Conservation (phyloP, 2,113 vertebrate species). For the Phylloscopus trochiloides region DNA sequence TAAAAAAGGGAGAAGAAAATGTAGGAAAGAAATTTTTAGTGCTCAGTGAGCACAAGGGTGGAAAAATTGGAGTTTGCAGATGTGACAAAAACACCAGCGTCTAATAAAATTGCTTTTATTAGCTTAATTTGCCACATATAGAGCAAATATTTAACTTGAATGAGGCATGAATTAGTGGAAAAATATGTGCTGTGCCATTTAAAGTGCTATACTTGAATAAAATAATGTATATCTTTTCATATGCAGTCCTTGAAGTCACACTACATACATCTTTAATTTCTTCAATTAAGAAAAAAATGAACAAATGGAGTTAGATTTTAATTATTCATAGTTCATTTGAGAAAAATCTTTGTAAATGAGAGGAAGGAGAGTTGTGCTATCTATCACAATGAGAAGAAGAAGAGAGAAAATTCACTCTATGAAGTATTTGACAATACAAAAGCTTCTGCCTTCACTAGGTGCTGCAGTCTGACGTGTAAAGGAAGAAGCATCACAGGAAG, state of each 20-base stretch:
- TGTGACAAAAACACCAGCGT: neutral
- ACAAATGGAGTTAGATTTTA: slow-evolving; percentile 77
- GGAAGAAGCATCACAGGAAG: neutral
- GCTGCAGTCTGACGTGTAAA: neutral
- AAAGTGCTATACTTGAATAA: slow-evolving; percentile 63
- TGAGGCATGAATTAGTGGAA: slow-evolving; percentile 56
- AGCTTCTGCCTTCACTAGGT: slow-evolving; percentile 16
- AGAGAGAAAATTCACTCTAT: slow-evolving; percentile 34
- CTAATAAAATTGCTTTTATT: slow-evolving; percentile 60
- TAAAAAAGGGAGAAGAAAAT: slow-evolving; percentile 4
- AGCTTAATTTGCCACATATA: slow-evolving; percentile 58
- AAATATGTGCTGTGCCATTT: slow-evolving; percentile 44
- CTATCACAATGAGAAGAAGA: slow-evolving; percentile 52
- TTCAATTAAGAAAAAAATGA: slow-evolving; percentile 79
- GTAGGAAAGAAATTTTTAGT: neutral
- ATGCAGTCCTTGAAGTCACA: slow-evolving; percentile 66
- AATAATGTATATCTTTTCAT: slow-evolving; percentile 73
- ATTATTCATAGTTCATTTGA: slow-evolving; percentile 82
- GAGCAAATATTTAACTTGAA: slow-evolving; percentile 49
- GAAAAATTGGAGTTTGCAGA: slow-evolving; percentile 21
- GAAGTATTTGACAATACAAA: slow-evolving; percentile 33
- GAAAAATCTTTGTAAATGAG: slow-evolving; percentile 79
- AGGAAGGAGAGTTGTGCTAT: slow-evolving; percentile 65
- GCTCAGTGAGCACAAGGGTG: neutral
- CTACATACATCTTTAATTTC: slow-evolving; percentile 80